Base-by-base conservation (phyloP, 1,140 invertebrate genomes). In the Melitaea cinxia region DNA sequence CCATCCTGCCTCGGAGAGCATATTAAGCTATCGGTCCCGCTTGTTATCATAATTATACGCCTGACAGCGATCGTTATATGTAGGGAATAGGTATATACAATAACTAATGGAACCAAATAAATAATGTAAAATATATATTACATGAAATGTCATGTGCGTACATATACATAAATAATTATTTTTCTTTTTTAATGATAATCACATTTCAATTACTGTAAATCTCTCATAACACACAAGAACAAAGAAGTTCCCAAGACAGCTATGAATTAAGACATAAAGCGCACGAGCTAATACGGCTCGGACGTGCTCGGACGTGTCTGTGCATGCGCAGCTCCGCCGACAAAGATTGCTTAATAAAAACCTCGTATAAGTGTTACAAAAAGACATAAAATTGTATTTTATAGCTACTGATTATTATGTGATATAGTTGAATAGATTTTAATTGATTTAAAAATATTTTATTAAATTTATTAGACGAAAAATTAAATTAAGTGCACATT, bases 241-340 rank as follows among this genome's bases (percentile, higher is more conserved):
- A 45, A 45, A 45, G 19, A 17, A 17, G 9, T 45, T 45, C 39
- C 17, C 15, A 17, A 26, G 21, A 57, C 17, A 24, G 52, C 42
- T 45, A 50, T 63, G 45, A 54, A 63, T 68, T 62, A 52, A 63
- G 65, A 68, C 59, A 50, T 68, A 57, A 68, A 68, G 54, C 54
- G 54, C 59, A 9, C 12, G 47, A 45, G 47, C 45, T 62, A 52
- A 62, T 68, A 47, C 15, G 35, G 6, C 17, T n/a, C n/a, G n/a
- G n/a, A n/a, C n/a, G n/a, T 9, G n/a, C 15, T 53, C 55, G 21
- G 26, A 33, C 58, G 58, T 61, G 47, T 30, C 53, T 24, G 35
- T 23, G 55, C 55, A 57, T 57, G 35, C 35, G 37, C 55, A 21
- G 17, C 2, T 19, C 14, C 23, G 21, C 47, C 21, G 47, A 23